These are phyloP conservation scores for Himalopsyche phryganea DNA, from an alignment of 1,140 invertebrate genomes.

Conservation along the genomic window DNA sequence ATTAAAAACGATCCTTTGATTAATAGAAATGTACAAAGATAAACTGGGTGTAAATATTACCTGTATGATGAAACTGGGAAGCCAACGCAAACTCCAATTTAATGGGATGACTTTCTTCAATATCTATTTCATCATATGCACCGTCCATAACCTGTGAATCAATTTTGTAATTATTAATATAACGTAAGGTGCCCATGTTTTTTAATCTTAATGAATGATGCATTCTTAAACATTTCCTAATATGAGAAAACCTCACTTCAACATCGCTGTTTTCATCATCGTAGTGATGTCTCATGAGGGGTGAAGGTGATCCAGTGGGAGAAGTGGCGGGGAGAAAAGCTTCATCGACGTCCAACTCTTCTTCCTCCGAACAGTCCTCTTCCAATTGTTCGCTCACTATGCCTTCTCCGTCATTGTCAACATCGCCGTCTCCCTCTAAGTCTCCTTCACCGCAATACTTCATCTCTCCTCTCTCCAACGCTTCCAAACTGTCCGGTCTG, in stretches of 20 bases:
- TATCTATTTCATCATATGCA: conserved; percentile 48
- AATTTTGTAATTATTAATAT: neutral
- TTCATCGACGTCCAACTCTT: conserved; percentile 47
- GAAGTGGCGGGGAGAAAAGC: conserved; percentile 51
- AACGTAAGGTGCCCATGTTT: neutral
- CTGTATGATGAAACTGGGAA: conserved; percentile 38
- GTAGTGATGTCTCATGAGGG: conserved; percentile 46
- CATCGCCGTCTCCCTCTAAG: conserved; percentile 50
- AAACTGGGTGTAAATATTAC: conserved; percentile 15
- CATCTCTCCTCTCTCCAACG: conserved; percentile 80
- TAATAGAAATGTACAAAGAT: neutral
- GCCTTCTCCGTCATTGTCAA: conserved; percentile 47
- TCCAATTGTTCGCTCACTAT: conserved; percentile 25
- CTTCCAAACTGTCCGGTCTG: conserved; percentile 79
- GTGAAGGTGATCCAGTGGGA: conserved; percentile 45
- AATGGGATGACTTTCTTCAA: conserved; percentile 46
- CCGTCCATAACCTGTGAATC: conserved; percentile 45
- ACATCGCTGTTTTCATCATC: conserved; percentile 58
- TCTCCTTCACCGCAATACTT: conserved; percentile 63
- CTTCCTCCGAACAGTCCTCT: conserved; percentile 47
- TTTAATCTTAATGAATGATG: neutral
- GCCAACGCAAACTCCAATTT: conserved; percentile 48
- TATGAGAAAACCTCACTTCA: conserved; percentile 44
- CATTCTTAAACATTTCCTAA: neutral
- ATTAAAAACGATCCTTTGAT: neutral